Percentiles rank a stretch among this genome's conserved stretches.
phyloP scores from a whole-genome alignment of 2,113 vertebrate genomes.

The Sinocyclocheilus anshuiensis region DNA sequence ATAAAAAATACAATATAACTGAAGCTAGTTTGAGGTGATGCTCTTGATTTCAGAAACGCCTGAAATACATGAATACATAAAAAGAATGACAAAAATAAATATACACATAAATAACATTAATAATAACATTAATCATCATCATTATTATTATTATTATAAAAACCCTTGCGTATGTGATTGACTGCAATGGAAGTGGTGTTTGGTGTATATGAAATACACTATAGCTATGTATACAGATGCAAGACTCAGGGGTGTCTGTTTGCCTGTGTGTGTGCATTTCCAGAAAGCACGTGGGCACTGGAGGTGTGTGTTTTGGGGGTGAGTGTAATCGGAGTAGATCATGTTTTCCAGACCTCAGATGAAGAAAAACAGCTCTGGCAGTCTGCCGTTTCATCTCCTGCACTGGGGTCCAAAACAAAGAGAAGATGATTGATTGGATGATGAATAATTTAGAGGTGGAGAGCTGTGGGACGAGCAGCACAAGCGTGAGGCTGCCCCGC shows the following conservation, averaged over 20 bases:
- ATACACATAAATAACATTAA: not conserved
- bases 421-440: conserved; percentile 84
- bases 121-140: not conserved
- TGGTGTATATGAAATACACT: not conserved
- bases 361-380: conserved; percentile 81
- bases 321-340: conserved; percentile 79
- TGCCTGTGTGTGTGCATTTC: conserved; percentile 40
- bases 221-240: conserved; percentile 27
- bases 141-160: not conserved
- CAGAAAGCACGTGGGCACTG: conserved; percentile 33
- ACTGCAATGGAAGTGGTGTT: not conserved
- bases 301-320: conserved; percentile 61
- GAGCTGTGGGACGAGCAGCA: conserved; percentile 72
- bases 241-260: conserved; percentile 31
- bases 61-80: not conserved
- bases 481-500: conserved; percentile 55
- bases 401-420: conserved; percentile 84
- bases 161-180: not conserved
- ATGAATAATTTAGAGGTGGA: conserved; percentile 84
- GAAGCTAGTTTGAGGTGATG: not conserved
- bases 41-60: not conserved
- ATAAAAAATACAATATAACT: not conserved
- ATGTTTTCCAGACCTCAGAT: conserved; percentile 82
- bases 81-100: not conserved
- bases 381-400: conserved; percentile 79